Evolutionary conservation across 2,797 vertebrate species (phyloP).

Genomic region (Sphenopsis melanotis): DNA sequence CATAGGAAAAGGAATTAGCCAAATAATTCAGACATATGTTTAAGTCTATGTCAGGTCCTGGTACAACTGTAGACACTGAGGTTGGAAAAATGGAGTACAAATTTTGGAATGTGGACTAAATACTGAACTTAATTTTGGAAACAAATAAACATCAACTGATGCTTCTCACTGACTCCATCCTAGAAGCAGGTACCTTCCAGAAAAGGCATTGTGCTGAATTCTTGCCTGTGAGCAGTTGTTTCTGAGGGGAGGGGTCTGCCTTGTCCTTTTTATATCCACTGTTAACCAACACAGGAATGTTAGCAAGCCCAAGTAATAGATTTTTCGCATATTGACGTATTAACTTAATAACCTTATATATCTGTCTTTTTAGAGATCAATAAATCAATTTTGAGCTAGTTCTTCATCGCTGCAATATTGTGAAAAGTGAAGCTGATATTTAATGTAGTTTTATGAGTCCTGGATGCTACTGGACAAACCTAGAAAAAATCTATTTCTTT

Average conservation of each 20-base stretch:
- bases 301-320: slow-evolving; percentile 12
- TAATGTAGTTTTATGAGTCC: background rate
- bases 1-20: background rate
- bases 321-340: background rate
- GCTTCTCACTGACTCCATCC: background rate
- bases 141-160: background rate
- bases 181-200: background rate
- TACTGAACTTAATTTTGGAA: background rate
- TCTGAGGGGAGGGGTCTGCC: background rate
- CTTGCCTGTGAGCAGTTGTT: background rate
- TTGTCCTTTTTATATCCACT: background rate
- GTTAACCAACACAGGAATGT: background rate
- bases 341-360: slow-evolving; percentile 36
- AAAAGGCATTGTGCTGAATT: background rate
- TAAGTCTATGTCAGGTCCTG: background rate
- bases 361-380: slow-evolving; percentile 23
- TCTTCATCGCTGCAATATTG: slow-evolving; percentile 11
- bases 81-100: background rate
- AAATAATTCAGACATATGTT: background rate
- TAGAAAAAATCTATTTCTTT: background rate
- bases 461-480: background rate
- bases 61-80: background rate
- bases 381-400: slow-evolving; percentile 17
- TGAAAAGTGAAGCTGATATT: slow-evolving; percentile 15
- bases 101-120: background rate